Base-by-base conservation (phyloP, 2,888 invertebrate genomes). In the Drosophila nr. perissopoda region DNA sequence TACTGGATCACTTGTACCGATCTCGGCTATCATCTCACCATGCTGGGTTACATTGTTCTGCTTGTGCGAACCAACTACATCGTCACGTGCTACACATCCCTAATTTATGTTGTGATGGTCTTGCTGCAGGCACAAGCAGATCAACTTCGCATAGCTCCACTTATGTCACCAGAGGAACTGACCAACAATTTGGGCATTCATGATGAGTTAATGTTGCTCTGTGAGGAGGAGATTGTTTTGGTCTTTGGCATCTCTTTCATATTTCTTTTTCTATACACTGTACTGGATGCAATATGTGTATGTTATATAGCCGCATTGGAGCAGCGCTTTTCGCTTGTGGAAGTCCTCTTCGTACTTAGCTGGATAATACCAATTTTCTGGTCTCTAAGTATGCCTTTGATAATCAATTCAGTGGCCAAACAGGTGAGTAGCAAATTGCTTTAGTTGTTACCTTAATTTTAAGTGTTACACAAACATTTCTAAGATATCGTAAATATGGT, bases 361-460 rank as follows among this genome's bases (percentile, higher is more conserved):
- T 80, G 80, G 84, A n/a, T 77, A 7, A 16, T 52, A 1, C 80
- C 80, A 0, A 48, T 77, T 33, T 16, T 53, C 16, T 31, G 61
- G 27, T 84, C 81, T 29, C 42, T 80, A n/a, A 51, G 54, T 33
- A 38, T 83, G 8, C 80, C 80, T 11, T 10, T 83, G 31, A 34
- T 54, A 13, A 53, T 62, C 0, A 83, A 77, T 51, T 54, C 63
- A 40, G 48, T 81, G 33, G 33, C 45, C 8, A 42, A n/a, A 27
- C 31, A 65, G 62, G 63, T 62, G 38, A 62, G 64, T 62, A 4
- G 16, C 45, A 45, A 45, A 45, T 45, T 2, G 16, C 21, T 45
- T 16, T 16, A 16, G 16, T 25, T 45, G 42, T 0, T 21, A 45
- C 21, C n/a, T 21, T 21, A 13, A 13, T 21, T 45, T 21, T 45